Evolutionary conservation across 1,140 invertebrate genomes (phyloP).

Genomic region (Drosophila ambigua): DNA sequence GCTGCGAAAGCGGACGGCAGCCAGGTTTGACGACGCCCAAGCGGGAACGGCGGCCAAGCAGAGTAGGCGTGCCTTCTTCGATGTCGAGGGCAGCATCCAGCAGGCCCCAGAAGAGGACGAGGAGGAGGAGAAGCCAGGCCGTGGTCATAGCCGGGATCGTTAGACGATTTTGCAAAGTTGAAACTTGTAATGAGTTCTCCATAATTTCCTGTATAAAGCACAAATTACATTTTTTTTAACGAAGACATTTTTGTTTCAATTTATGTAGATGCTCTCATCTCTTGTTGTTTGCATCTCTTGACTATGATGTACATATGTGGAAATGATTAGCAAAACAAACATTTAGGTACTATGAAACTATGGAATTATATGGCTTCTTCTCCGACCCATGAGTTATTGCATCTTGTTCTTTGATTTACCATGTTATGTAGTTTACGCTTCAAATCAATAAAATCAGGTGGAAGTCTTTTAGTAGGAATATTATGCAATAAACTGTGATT

Average conservation of each 20-base stretch:
- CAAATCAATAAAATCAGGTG: too few species aligned
- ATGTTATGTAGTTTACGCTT: too few species aligned
- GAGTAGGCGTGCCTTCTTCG: conserved; percentile 67
- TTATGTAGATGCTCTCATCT: too few species aligned
- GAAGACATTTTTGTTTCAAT: not conserved
- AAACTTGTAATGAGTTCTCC: not conserved
- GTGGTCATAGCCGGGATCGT: not conserved
- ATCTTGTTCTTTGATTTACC: too few species aligned
- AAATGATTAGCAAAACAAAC: too few species aligned
- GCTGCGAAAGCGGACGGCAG: conserved; percentile 93
- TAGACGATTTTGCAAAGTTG: not conserved
- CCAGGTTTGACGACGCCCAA: conserved; percentile 52
- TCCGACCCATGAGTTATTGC: too few species aligned
- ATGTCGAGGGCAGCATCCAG: conserved; percentile 47
- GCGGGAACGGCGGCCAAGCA: conserved; percentile 49
- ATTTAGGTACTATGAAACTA: too few species aligned
- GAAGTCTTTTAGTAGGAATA: too few species aligned
- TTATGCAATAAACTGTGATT: too few species aligned
- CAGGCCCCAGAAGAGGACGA: conserved; percentile 39
- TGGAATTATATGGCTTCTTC: too few species aligned
- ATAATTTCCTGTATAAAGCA: not conserved
- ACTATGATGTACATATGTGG: too few species aligned
- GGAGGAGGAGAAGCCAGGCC: conserved; percentile 11
- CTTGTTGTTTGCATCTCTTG: too few species aligned
- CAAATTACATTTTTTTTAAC: not conserved